Evolutionary conservation across 2,113 vertebrate genomes (phyloP), one percentile per base, ranked within the genome.

Genomic region (Entomyzon cyanotis): DNA sequence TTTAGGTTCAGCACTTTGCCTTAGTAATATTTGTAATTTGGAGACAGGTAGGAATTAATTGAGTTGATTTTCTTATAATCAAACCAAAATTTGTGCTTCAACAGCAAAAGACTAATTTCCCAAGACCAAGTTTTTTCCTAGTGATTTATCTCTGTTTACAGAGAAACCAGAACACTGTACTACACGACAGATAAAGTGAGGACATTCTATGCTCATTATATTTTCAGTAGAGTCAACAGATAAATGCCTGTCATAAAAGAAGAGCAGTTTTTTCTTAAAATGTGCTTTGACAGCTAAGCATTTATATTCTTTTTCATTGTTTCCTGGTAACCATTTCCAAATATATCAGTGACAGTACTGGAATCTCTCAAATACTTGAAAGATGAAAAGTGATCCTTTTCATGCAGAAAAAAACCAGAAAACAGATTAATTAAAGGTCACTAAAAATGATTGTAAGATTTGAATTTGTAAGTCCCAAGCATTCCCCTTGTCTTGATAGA

Each of bases 111-210:
- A 80, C 33, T 74, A 2, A 49, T 91, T 89, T 10, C 4, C 4
- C 37, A 92, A 35, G 6, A 25, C 22, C 9, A 39, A 19, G 7
- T 62, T 89, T 79, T 55, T 46, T 37, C n/a, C 55, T 81, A 52
- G 50, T 74, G 55, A 47, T 90, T 93, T 95, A 73, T 91, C 63
- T 95, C 39, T 85, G 56, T 95, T 96, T 95, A 95, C 35, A 84
- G 67, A 93, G 80, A 96, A 95, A 83, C 37, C 33, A 88, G 63
- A 88, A 70, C 0, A 4, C 52, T 96, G 15, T 84, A 67, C 74
- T 31, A 84, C 6, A 41, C 52, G 46, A 41, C 58, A 88, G 82
- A 96, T 84, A 90, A 95, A 87, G 22, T 28, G n/a, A 88, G 76
- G 55, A 80, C 64, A 88, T 94, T 88, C 56, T 96, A 89, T 81